A percentile compares a stretch with the other conserved stretches of the same genome.
phyloP scores from a whole-genome alignment of 2,113 vertebrate genomes.

The Cavia aperea region DNA sequence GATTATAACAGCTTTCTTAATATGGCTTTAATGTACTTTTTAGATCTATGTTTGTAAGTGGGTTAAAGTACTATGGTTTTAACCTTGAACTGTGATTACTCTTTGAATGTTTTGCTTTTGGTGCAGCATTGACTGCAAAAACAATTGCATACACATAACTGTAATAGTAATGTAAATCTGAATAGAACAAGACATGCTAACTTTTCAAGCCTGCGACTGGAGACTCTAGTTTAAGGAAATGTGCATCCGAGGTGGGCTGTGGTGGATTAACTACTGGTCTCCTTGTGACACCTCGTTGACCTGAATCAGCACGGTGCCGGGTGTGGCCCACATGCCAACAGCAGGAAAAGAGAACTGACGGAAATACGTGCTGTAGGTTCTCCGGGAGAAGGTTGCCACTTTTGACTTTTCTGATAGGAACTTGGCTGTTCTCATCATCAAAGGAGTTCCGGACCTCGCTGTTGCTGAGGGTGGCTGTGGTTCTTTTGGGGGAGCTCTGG shows the following conservation, averaged over 20 bases:
- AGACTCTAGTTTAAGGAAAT: background rate
- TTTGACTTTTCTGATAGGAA: background rate
- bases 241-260: background rate
- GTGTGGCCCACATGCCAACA: background rate
- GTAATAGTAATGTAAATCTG: background rate
- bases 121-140: background rate
- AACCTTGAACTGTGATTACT: background rate
- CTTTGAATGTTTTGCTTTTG: background rate
- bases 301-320: background rate
- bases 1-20: background rate
- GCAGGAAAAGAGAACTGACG: background rate
- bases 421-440: background rate
- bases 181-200: background rate
- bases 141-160: background rate
- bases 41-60: background rate
- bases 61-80: background rate
- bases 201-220: background rate
- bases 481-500: background rate
- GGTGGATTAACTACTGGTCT: background rate
- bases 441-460: background rate
- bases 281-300: background rate
- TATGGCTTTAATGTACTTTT: background rate
- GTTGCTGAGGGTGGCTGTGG: background rate
- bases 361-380: background rate
- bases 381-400: background rate